phyloP scores from a whole-genome alignment of 2,113 vertebrate genomes.

The Naja naja region DNA sequence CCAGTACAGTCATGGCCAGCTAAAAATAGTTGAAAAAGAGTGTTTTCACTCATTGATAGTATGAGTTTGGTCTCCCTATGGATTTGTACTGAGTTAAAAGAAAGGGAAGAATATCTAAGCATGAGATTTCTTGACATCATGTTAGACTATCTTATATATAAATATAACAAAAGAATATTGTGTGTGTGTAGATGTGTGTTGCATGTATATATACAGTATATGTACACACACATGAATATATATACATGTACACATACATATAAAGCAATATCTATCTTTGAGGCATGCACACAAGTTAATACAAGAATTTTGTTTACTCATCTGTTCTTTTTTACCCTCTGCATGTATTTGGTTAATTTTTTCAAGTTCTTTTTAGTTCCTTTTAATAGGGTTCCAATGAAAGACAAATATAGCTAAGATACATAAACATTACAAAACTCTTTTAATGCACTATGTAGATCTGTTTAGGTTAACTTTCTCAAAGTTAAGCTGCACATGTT shows the following conservation, averaged over 20 bases:
- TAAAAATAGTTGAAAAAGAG: not conserved
- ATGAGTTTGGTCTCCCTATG: not conserved
- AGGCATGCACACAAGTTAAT: not conserved
- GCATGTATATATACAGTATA: not conserved
- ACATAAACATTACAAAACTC: not conserved
- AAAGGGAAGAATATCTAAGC: not conserved
- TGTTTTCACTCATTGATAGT: not conserved
- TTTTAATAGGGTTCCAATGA: not conserved
- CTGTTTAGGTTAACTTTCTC: slow-evolving; percentile 14
- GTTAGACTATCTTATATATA: not conserved
- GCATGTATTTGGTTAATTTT: not conserved
- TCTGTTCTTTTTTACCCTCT: not conserved
- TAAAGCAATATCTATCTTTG: not conserved
- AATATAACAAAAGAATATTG: not conserved
- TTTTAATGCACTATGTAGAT: not conserved
- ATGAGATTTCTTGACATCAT: not conserved
- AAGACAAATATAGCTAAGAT: not conserved
- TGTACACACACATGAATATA: not conserved
- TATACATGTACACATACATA: too few species aligned
- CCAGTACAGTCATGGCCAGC: not conserved
- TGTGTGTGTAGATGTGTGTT: not conserved
- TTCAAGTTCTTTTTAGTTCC: not conserved
- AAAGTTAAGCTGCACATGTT: slow-evolving; percentile 33
- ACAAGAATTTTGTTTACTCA: not conserved
- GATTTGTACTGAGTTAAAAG: not conserved